Evolutionary conservation across 2,113 vertebrate species (phyloP), one percentile per base, ranked within the genome.

Genomic region (Poecile atricapillus): DNA sequence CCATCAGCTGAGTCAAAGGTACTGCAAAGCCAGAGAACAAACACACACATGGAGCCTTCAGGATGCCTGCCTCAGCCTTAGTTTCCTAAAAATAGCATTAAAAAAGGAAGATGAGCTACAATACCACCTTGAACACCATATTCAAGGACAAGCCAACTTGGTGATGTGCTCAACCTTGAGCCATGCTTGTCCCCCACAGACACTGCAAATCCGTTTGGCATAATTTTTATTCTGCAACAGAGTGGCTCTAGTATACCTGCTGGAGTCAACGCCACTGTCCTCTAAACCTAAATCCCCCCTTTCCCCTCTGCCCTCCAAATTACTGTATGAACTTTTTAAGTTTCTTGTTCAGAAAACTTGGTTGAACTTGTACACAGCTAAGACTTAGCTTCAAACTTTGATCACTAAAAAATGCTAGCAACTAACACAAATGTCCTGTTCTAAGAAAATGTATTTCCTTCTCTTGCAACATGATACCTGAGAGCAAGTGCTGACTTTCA

Each of bases 401-500:
- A 91, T 83, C 62, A 15, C 53, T 39, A 69, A 62, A 52, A 85
- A 85, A 62, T 8, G 33, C 67, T 22, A 80, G 55, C 35, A 78
- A 80, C 55, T 74, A 35, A 31, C 55, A 76, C 18, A 10, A 13
- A 17, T 19, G 15, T 31, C 41, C 49, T 41, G 13, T 41, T 71
- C 53, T 49, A 55, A 69, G 50, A 85, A 90, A 87, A 89, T 31
- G 11, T 4, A n/a, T 71, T 71, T 43, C 41, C 10, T 65, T 60
- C 30, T 47, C 50, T 71, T 71, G 68, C 31, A 79, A 91, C 44
- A 43, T 0, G 3, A 52, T 13, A 67, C n/a, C 20, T 44, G 41
- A 75, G n/a, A 77, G 30, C 39, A 71, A 89, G 82, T 49, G 65
- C 69, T 55, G 39, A 88, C 55, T 91, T 93, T 89, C 65, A 95